Percentiles rank a stretch among this genome's conserved stretches.
These are phyloP conservation scores for Phortica okadai DNA, from an alignment of 2,888 invertebrate genomes.

Conservation along the genomic window DNA sequence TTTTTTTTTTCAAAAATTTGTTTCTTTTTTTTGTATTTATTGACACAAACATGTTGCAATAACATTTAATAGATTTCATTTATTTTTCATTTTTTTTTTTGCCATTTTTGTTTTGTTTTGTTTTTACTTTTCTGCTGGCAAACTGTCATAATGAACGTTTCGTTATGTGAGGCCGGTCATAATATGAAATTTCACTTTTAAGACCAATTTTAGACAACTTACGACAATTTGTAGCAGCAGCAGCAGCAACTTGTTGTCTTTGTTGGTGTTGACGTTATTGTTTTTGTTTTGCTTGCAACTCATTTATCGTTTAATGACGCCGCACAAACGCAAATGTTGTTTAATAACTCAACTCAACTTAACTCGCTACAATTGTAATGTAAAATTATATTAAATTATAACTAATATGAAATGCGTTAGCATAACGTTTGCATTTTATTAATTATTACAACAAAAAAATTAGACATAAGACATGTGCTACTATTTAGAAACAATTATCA, in stretches of 20 bases:
- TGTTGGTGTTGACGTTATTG: neutral
- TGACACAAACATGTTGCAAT: slow-evolving; percentile 53
- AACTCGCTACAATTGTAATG: neutral
- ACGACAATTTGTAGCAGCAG: slow-evolving; percentile 34
- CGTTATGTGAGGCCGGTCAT: slow-evolving; percentile 55
- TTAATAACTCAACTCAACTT: neutral
- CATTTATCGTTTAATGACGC: slow-evolving; percentile 43
- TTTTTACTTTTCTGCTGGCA: slow-evolving; percentile 43
- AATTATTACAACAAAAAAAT: neutral
- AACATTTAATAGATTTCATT: slow-evolving; percentile 61
- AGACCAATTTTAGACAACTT: slow-evolving; percentile 55
- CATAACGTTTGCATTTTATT: neutral
- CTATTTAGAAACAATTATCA: slow-evolving; percentile 62
- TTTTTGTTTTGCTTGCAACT: neutral
- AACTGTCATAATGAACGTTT: slow-evolving; percentile 62
- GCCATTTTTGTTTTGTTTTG: slow-evolving; percentile 24
- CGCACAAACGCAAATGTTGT: neutral
- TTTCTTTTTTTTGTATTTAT: neutral
- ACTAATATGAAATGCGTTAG: neutral
- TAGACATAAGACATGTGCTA: neutral
- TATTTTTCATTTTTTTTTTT: slow-evolving; percentile 49
- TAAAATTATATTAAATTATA: neutral
- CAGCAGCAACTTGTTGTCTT: neutral
- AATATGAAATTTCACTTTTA: slow-evolving; percentile 70
- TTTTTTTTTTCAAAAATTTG: neutral